A percentile compares a stretch with the other conserved stretches of the same genome.
Conservation (phyloP, 2,113 vertebrate species). For the Lates calcarifer region DNA sequence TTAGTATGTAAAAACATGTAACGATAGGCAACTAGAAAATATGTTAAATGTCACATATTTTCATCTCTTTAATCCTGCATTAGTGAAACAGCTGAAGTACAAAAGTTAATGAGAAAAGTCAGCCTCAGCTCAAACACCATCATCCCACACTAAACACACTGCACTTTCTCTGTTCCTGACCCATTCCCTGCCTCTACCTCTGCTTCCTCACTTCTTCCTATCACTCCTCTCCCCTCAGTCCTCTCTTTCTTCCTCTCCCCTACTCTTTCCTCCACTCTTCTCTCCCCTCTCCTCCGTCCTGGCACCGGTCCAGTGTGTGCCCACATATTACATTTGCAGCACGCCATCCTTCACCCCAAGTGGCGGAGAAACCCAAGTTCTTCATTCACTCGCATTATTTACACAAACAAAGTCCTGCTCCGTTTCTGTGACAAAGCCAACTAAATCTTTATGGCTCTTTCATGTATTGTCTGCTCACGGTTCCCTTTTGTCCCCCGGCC, state of each 20-base stretch:
- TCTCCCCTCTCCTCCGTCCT: conserved; percentile 61
- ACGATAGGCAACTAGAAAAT: not conserved
- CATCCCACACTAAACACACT: conserved; percentile 15
- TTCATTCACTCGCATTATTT: conserved; percentile 93
- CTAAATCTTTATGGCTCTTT: conserved; percentile 93
- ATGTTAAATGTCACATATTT: not conserved
- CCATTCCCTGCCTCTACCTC: conserved; percentile 28
- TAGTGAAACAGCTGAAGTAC: not conserved
- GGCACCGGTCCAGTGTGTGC: conserved; percentile 78
- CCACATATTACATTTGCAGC: conserved; percentile 58
- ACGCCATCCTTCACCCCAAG: conserved; percentile 85
- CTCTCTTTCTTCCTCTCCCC: conserved; percentile 62
- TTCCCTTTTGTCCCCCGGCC: conserved; percentile 98
- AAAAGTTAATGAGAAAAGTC: conserved; percentile 4
- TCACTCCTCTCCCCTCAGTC: not conserved
- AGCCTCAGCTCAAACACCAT: conserved; percentile 5
- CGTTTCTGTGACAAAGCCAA: conserved; percentile 98
- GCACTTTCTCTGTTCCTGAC: conserved; percentile 10
- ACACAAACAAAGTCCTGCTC: conserved; percentile 99
- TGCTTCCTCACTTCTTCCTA: conserved; percentile 24
- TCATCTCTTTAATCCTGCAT: no score
- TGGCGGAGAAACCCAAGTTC: conserved; percentile 87
- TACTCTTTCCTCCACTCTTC: conserved; percentile 65
- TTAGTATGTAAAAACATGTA: not conserved
- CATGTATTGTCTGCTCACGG: conserved; percentile 99